Conservation (phyloP, 1,140 invertebrate species). For the Micrasema minimum region DNA sequence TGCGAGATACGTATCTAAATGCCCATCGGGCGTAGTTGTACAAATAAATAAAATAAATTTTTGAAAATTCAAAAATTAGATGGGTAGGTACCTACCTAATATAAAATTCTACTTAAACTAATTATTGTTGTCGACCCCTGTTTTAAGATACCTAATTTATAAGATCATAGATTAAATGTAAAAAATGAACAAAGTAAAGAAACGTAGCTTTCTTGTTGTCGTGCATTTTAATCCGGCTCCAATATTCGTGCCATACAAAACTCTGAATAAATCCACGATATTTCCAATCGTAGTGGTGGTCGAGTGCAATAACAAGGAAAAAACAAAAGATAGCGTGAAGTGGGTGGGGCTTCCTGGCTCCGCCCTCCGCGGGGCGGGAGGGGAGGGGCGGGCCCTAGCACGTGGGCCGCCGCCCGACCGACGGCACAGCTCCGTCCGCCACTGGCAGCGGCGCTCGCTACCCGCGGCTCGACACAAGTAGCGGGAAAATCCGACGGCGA, state of each 20-base stretch:
- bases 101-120: no score
- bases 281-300: slow-evolving; percentile 25
- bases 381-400: slow-evolving; percentile 29
- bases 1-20: no score
- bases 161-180: no score
- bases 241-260: slow-evolving; percentile 18
- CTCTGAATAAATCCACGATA: slow-evolving; percentile 32
- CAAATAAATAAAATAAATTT: no score
- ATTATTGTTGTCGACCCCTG: no score
- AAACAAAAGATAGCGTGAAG: slow-evolving; percentile 17
- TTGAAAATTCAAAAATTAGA: no score
- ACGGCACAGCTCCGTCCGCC: slow-evolving; percentile 32
- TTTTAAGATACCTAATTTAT: no score
- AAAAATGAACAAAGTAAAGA: no score
- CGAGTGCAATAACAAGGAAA: slow-evolving; percentile 31
- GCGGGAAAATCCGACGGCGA: slow-evolving; percentile 28
- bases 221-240: background rate
- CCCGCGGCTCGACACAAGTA: slow-evolving; percentile 31
- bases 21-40: no score
- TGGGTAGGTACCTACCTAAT: no score
- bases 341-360: background rate
- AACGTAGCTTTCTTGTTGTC: background rate
- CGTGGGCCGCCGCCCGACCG: slow-evolving; percentile 29
- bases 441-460: slow-evolving; percentile 35
- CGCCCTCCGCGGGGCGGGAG: background rate